A percentile compares a stretch with the other conserved stretches of the same genome.
These are phyloP conservation scores for Halictus quadricinctus DNA, from an alignment of 2,888 invertebrate genomes.

Conservation along the genomic window DNA sequence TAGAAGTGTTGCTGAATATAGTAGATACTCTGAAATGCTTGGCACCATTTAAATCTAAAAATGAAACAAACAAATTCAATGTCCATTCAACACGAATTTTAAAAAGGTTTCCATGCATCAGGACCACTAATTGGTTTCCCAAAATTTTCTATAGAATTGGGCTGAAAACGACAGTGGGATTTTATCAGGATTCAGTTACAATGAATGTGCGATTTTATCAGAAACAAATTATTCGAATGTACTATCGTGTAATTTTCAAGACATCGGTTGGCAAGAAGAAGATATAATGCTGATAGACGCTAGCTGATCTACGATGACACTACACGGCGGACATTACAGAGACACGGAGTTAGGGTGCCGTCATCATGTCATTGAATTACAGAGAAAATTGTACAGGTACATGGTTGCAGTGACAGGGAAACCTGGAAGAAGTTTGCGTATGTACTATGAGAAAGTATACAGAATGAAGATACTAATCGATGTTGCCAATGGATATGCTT, in stretches of 20 bases:
- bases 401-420: neutral
- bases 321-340: no score
- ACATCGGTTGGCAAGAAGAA: slow-evolving; percentile 13
- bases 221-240: slow-evolving; percentile 12
- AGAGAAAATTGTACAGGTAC: neutral
- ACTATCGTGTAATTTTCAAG: slow-evolving; percentile 4
- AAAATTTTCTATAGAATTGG: neutral
- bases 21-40: neutral
- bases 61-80: neutral
- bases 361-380: neutral
- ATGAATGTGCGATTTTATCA: no score
- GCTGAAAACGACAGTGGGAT: neutral
- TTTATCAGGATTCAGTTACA: no score
- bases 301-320: neutral
- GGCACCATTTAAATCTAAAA: neutral
- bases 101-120: neutral
- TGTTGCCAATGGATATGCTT: neutral
- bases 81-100: no score
- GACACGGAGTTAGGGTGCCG: neutral
- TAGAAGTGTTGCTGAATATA: neutral
- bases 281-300: neutral
- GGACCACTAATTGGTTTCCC: neutral
- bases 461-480: neutral
- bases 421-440: neutral
- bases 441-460: neutral